Base-by-base conservation (phyloP, 2,888 invertebrate genomes). In the Clusia tigrina region DNA sequence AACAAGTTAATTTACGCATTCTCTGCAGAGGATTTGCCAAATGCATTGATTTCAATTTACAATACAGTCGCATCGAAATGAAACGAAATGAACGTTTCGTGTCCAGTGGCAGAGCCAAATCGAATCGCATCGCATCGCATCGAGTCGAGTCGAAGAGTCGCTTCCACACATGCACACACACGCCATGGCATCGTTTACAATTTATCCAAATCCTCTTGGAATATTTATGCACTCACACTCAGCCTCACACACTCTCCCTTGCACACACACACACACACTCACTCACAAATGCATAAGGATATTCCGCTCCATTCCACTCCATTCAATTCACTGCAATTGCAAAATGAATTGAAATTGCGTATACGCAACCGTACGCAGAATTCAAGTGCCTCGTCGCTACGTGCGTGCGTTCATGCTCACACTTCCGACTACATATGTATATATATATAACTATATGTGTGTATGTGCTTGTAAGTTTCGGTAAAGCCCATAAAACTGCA, bases 291-390 rank as follows among this genome's bases (percentile, higher is more conserved):
- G 54, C 6, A 25, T 24, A 18, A 15, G 32, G 17, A 20, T 23
- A 18, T 53, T 25, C 53, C 23, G 69, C 58, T 70, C 69, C 74
- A 73, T 71, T 64, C 70, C 72, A 74, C 68, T 32, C 32, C 32
- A 32, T 32, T 32, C 32, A 32, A 32, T 32, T 32, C 32, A 32
- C 12, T 32, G 12, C 6, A n/a, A n/a, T n/a, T n/a, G n/a, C n/a
- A n/a, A 32, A 32, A 32, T 32, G 6, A 32, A 32, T 9, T 32
- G 32, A 6, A 32, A 32, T 32, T 32, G 32, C n/a, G n/a, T n/a
- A n/a, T n/a, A n/a, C n/a, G n/a, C n/a, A 9, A 32, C 32, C 32
- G 32, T 32, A 12, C 32, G 32, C 32, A 32, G 6, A 12, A 9
- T 32, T 32, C n/a, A n/a, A n/a, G 32, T 32, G 12, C 12, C 6